A percentile compares a stretch with the other conserved stretches of the same genome.
These are phyloP conservation scores for Botrylloides violaceus DNA, from an alignment of 23 tunicate species.

Conservation along the genomic window DNA sequence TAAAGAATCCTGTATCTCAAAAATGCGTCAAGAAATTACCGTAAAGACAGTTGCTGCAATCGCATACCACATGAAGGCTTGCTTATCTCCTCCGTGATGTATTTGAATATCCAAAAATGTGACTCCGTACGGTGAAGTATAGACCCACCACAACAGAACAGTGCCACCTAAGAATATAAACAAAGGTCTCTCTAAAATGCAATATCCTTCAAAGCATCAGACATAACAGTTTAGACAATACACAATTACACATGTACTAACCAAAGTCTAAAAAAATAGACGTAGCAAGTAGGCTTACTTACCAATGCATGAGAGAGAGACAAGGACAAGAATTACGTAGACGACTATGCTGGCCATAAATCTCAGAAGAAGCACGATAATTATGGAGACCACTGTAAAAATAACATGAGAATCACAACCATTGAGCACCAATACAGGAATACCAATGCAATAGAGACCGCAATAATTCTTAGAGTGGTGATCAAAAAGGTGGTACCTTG, in stretches of 20 bases:
- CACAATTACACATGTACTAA: too few species aligned
- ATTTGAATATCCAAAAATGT: conserved; percentile 38
- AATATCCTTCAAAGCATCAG: too few species aligned
- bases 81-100: conserved; percentile 27
- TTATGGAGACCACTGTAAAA: conserved; percentile 56
- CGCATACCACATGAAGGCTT: conserved; percentile 63
- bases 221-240: too few species aligned
- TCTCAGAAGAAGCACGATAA: conserved; percentile 69
- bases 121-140: conserved; percentile 28
- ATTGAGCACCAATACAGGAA: too few species aligned
- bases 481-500: too few species aligned
- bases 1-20: too few species aligned
- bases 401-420: not conserved
- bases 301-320: conserved; percentile 60
- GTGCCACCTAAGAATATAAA: conserved; percentile 58
- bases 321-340: conserved; percentile 52
- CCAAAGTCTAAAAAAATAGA: too few species aligned
- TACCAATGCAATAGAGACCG: too few species aligned
- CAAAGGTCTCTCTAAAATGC: not conserved
- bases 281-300: too few species aligned
- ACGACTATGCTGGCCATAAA: conserved; percentile 81
- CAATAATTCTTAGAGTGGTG: too few species aligned
- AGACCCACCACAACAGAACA: conserved; percentile 74
- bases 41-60: conserved; percentile 68
- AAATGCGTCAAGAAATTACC: conserved; percentile 55